Evolutionary conservation across 2,113 vertebrate species (phyloP), one percentile per base, ranked within the genome.

Genomic region (Girardinichthys multiradiatus): DNA sequence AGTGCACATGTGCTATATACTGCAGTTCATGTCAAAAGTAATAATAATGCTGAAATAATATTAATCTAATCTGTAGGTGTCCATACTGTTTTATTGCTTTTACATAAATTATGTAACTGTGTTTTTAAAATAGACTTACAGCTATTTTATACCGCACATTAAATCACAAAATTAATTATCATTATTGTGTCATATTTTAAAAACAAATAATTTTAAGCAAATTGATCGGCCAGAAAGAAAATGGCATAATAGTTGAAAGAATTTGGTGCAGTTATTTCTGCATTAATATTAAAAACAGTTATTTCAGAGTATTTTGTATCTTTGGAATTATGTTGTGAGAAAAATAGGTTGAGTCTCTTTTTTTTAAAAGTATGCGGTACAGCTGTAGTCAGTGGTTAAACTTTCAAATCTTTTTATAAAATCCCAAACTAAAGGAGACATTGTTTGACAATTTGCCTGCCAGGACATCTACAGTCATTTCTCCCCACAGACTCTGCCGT

Each of bases 391-490:
- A 24, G 64, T 45, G 21, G 27, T 30, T 54, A 3, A 24, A n/a
- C 9, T 21, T 54, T 54, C 54, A 68, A 59, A 42, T 54, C 54
- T 65, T 42, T 37, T 63, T 17, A 26, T 2, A 54, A 28, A 64
- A 29, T 57, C 4, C 15, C 28, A 70, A 57, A 29, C 45, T 58
- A 2, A 3, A 60, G n/a, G 67, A 74, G 66, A 21, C 42, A 4
- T 30, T 64, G 26, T 77, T 74, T 33, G 73, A 76, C 26, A 21
- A 27, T n/a, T 62, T 4, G 15, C n/a, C 7, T 2, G 13, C 42
- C n/a, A 37, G 68, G 0, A 57, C 35, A n/a, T n/a, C 27, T 58
- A 72, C 57, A 68, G 30, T 61, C 10, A 30, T 31, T 14, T 58
- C 35, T 10, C 5, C 10, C 35, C 5, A 10, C 6, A 48, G 61